These are phyloP conservation scores for Protobothrops flavoviridis DNA, from an alignment of 2,113 vertebrate genomes.

Conservation along the genomic window DNA sequence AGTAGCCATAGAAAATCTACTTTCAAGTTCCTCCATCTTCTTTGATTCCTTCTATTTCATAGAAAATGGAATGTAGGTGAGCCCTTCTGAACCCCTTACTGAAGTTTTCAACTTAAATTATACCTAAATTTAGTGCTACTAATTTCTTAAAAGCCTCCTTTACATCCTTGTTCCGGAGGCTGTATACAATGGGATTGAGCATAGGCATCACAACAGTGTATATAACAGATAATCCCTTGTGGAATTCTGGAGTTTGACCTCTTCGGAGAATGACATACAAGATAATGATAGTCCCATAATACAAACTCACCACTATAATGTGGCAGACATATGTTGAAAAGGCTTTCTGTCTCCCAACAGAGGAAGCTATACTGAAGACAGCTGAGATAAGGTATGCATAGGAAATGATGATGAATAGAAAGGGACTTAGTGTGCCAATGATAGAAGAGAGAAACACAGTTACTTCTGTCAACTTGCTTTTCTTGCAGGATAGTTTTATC, in stretches of 20 bases:
- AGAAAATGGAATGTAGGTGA: no score
- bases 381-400: not conserved
- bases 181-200: not conserved
- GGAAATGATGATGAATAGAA: constrained; percentile 19
- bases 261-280: not conserved
- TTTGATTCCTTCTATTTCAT: no score
- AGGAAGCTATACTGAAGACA: constrained; percentile 23
- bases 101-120: not conserved
- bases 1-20: no score
- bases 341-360: constrained; percentile 9
- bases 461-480: not conserved
- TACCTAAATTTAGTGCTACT: not conserved
- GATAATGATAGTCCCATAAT: constrained; percentile 1
- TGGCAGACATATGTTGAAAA: not conserved
- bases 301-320: not conserved
- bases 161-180: not conserved
- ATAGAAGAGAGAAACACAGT: constrained; percentile 8
- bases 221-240: not conserved
- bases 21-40: no score
- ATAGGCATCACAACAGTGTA: not conserved
- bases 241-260: not conserved
- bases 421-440: constrained; percentile 3
- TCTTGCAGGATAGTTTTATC: not conserved
- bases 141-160: not conserved
- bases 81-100: not conserved